phyloP scores from a whole-genome alignment of 2,797 vertebrate genomes.

The Trichosurus vulpecula region DNA sequence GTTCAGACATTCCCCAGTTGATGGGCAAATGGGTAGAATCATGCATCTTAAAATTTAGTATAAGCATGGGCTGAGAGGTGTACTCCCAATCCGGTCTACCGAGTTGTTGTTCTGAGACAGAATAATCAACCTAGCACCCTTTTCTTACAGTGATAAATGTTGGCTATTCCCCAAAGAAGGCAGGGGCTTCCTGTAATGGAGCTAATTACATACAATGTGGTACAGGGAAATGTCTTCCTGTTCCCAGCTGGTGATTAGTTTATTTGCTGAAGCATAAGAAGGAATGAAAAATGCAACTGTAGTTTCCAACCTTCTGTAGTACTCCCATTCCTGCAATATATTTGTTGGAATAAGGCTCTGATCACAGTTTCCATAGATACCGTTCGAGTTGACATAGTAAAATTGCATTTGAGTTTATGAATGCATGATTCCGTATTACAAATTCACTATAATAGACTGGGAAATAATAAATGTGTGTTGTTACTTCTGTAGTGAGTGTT shows the following conservation, averaged over 20 bases:
- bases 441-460: neutral
- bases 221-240: constrained; percentile 23
- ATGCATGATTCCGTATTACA: neutral
- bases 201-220: neutral
- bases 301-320: constrained; percentile 18
- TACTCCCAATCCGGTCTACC: neutral
- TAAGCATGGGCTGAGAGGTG: neutral
- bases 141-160: constrained; percentile 20
- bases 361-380: constrained; percentile 9
- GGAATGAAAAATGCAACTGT: neutral
- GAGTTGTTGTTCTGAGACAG: neutral
- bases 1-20: too few relatives aligned
- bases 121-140: neutral
- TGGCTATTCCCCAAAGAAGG: neutral
- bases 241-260: constrained; percentile 13
- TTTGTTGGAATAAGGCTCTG: constrained; percentile 25
- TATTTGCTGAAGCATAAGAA: constrained; percentile 1
- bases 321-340: neutral
- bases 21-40: neutral
- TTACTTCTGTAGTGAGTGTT: neutral
- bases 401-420: neutral
- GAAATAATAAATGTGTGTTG: neutral
- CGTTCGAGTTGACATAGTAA: constrained; percentile 16
- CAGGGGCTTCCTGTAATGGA: constrained; percentile 34
- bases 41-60: neutral